Base-by-base conservation (phyloP, 1,140 invertebrate species). In the Anastrepha obliqua region DNA sequence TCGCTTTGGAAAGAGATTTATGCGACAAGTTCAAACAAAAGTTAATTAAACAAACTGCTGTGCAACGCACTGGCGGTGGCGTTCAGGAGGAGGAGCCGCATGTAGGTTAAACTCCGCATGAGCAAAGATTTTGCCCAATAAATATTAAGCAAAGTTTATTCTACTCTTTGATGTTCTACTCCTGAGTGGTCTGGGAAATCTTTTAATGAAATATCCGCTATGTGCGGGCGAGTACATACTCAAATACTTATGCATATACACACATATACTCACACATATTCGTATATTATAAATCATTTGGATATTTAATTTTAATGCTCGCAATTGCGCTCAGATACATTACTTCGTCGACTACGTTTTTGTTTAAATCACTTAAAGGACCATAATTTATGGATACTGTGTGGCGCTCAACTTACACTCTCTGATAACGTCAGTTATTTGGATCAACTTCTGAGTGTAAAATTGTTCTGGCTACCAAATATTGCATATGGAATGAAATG, bases 1-100 rank as follows among this genome's bases (percentile, higher is more conserved):
- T 58, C 74, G 74, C 51, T 81, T 81, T 55, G 74, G 74, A 81
- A 81, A 81, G 74, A 81, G 74, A 81, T 81, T 81, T 81, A 81
- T 81, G 74, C 74, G 74, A 81, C 74, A 81, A 55, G 74, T 81
- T 81, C 74, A 81, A 81, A 81, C 74, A 81, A 81, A 81, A 81
- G 74, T 81, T 81, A 81, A 81, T 81, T 81, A 81, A 81, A 81
- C 47, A 81, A 81, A 81, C 74, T 81, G 74, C 74, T 81, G 74
- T 81, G 74, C 47, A 20, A 81, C 74, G 44, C n/a, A n/a, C 9
- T 29, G 7, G 42, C 47, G 74, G 74, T 81, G 3, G 74, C 7
- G 47, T n/a, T 47, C 5, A 5, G 13, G 60, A 4, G 60, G 13
- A n/a, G 13, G 60, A 4, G n/a, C 9, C 29, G 7, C 6, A 29